Evolutionary conservation across 2,797 vertebrate species (phyloP).

Genomic region (Typhlichthys subterraneus): DNA sequence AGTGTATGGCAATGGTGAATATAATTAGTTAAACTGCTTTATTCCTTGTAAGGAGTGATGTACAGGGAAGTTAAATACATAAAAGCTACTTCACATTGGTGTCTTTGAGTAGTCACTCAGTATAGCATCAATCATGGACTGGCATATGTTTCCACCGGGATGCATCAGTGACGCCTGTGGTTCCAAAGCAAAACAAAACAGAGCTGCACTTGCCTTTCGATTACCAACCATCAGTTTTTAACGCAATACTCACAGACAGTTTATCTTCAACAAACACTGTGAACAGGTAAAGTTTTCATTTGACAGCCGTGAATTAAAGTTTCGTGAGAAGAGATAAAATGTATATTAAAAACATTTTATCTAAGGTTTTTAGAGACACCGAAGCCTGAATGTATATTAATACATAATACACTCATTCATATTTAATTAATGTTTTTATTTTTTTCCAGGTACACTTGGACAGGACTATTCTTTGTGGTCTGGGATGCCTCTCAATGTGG

Average conservation of each 20-base stretch:
- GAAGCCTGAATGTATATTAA: no score
- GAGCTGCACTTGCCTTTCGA: slow-evolving; percentile 10
- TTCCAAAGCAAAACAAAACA: slow-evolving; percentile 21
- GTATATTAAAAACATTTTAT: neutral
- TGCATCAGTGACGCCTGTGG: slow-evolving; percentile 9
- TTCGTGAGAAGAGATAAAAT: neutral
- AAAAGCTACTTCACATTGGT: neutral
- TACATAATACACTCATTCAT: no score
- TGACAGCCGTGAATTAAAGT: neutral
- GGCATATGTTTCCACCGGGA: neutral
- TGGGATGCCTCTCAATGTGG: slow-evolving; percentile 13
- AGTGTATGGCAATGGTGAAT: no score
- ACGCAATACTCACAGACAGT: slow-evolving; percentile 25
- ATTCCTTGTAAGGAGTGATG: no score
- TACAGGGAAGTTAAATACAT: no score
- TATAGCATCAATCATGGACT: slow-evolving; percentile 5
- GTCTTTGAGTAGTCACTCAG: neutral
- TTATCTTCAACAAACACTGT: neutral
- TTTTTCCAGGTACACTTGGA: neutral
- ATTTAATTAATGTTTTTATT: no score
- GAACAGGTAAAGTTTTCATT: slow-evolving; percentile 4
- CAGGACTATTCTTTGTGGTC: slow-evolving; percentile 20
- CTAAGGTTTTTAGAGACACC: neutral
- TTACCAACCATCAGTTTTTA: slow-evolving; percentile 25
- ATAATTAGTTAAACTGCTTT: no score